Evolutionary conservation across 2,888 invertebrate species (phyloP).

Genomic region (Pristionchus mayeri): DNA sequence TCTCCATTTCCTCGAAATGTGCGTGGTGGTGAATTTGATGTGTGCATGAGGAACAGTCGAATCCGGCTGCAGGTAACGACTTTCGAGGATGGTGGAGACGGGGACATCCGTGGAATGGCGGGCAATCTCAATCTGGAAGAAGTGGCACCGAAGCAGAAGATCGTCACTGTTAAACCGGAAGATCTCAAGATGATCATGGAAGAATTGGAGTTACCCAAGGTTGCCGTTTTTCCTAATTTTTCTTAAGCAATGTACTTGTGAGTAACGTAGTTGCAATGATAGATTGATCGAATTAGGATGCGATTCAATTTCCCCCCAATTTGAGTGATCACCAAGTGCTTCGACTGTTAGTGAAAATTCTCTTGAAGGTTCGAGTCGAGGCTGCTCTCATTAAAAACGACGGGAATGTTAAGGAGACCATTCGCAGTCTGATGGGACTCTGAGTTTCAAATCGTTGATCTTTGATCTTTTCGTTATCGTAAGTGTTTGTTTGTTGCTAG

Average conservation of each 20-base stretch:
- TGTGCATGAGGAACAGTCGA: no score
- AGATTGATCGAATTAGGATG: conserved; percentile 3
- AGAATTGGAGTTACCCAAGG: conserved; percentile 62
- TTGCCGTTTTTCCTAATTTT: no score
- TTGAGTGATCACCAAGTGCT: no score
- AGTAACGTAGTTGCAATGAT: no score
- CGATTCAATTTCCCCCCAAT: no score
- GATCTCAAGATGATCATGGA: conserved; percentile 65
- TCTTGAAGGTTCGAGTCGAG: conserved; percentile 46
- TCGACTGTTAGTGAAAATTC: no score
- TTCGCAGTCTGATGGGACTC: conserved; percentile 44
- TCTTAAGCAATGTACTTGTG: no score
- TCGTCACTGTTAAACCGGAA: conserved; percentile 63
- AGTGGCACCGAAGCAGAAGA: conserved; percentile 48
- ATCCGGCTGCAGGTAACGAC: conserved; percentile 32
- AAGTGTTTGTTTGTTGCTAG: conserved; percentile 31
- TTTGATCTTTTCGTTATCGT: conserved; percentile 8
- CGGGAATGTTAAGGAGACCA: conserved; percentile 39
- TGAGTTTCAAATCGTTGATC: conserved; percentile 1
- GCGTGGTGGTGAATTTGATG: not conserved
- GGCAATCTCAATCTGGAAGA: conserved; percentile 28
- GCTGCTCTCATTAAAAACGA: conserved; percentile 46
- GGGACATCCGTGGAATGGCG: conserved; percentile 19
- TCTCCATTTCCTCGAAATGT: not conserved
- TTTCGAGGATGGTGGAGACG: conserved; percentile 6